Evolutionary conservation across 2,888 invertebrate genomes (phyloP), one percentile per base, ranked within the genome.

Genomic region (Bellardia bayeri): DNA sequence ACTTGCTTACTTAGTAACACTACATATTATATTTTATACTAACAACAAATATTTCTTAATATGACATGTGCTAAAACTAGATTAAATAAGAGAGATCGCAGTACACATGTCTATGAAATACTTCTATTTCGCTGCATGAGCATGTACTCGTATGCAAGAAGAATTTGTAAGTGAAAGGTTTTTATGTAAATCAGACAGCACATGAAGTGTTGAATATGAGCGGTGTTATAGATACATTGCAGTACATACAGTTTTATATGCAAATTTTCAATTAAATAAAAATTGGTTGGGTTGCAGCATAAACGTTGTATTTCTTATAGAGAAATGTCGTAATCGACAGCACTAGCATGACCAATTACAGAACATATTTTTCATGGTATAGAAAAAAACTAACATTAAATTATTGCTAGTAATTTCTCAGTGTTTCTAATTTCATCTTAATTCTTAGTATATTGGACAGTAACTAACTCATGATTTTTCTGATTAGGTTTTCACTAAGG

Each of bases 51-150:
- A 72, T 74, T 84, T 68, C 76, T 79, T 82, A 78, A 79, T 85
- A 79, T 45, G 78, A 64, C 79, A 82, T 75, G 82, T 69, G 11
- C 78, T 51, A 75, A 74, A 87, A 85, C 82, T 71, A 64, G 86
- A 75, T 76, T 86, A 82, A 66, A 78, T 42, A 54, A 37, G 2
- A 16, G 14, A 40, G 58, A 63, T 56, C 40, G 23, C 23, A 40
- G 14, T 49, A 13, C 45, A 56, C n/a, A 61, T 63, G 23, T 42
- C 8, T 49, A 11, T 49, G 2, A 45, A 45, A 16, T 54, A 6
- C 30, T 33, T 61, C 23, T 23, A 23, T 13, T 45, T 68, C 14
- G n/a, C 2, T 64, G 64, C n/a, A 45, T 69, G 40, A 49, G n/a
- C 13, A 54, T 61, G 45, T 16, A 37, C 9, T n/a, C 8, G 68